These are phyloP conservation scores for Drosophila mayri DNA, from an alignment of 1,140 invertebrate genomes.

Conservation along the genomic window DNA sequence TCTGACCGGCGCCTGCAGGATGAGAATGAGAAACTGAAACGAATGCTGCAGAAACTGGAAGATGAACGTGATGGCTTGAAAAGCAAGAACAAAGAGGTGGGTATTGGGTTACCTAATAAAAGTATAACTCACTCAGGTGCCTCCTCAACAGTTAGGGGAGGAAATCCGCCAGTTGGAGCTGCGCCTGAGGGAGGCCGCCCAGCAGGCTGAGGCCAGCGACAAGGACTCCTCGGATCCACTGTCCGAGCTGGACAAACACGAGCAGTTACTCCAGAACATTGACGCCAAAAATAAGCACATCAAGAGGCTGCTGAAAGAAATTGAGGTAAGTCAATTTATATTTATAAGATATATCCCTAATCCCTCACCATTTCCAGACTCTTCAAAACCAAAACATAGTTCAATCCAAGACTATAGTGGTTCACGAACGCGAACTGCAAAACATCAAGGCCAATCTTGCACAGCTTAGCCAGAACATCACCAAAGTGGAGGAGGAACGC, in stretches of 20 bases:
- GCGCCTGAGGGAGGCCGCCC: constrained; percentile 64
- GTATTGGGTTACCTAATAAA: background rate
- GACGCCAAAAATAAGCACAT: constrained; percentile 84
- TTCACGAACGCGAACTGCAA: constrained; percentile 68
- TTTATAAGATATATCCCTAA: background rate
- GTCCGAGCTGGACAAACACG: constrained; percentile 81
- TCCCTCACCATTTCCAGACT: constrained; percentile 30
- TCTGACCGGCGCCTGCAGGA: constrained; percentile 63
- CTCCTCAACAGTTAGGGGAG: constrained; percentile 44
- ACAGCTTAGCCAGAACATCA: constrained; percentile 68
- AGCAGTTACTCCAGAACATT: constrained; percentile 81
- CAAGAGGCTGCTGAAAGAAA: constrained; percentile 77
- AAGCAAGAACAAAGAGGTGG: constrained; percentile 66
- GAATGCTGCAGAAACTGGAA: constrained; percentile 76
- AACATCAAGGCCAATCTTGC: constrained; percentile 58
- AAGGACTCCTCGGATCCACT: constrained; percentile 83
- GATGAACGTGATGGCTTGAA: constrained; percentile 63
- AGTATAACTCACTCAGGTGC: background rate
- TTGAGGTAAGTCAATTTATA: constrained; percentile 59
- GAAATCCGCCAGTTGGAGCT: constrained; percentile 72
- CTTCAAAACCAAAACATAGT: constrained; percentile 78
- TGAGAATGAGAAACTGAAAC: constrained; percentile 80
- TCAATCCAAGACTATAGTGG: constrained; percentile 74
- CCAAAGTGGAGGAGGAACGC: constrained; percentile 65
- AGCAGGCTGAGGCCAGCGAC: constrained; percentile 73